Evolutionary conservation across 2,113 vertebrate species (phyloP).

Genomic region (Ondatra zibethicus): DNA sequence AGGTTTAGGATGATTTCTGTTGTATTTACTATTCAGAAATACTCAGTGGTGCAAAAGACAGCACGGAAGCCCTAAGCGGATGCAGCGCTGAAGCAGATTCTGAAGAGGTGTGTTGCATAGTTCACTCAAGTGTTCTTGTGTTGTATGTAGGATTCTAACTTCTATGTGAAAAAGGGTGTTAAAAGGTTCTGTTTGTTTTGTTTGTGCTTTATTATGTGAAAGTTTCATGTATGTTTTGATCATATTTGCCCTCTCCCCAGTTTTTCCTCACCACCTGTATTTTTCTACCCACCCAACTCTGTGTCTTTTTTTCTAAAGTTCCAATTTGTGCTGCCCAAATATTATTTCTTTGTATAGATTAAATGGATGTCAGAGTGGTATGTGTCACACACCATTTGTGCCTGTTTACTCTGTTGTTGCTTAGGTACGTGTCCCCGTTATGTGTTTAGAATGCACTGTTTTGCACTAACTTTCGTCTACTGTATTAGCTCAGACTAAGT

Average conservation of each 20-base stretch:
- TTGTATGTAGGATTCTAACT: background rate
- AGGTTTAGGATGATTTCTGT: background rate
- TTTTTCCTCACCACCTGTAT: background rate
- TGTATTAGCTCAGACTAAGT: background rate
- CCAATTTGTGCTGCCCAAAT: background rate
- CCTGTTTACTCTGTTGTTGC: background rate
- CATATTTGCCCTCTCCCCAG: background rate
- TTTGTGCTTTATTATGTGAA: background rate
- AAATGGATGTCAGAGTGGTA: background rate
- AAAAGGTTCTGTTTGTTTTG: background rate
- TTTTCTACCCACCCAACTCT: background rate
- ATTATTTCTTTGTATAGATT: background rate
- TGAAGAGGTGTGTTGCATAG: slow-evolving; percentile 70
- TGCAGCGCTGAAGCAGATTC: slow-evolving; percentile 21
- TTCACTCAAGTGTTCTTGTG: background rate
- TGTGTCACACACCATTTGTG: background rate
- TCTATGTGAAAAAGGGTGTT: background rate
- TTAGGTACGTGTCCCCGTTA: background rate
- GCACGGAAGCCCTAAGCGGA: background rate
- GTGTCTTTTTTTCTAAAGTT: background rate
- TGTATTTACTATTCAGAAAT: slow-evolving; percentile 67
- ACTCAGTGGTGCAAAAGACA: background rate
- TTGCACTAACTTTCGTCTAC: background rate
- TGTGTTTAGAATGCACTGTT: background rate
- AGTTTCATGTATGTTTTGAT: background rate